Evolutionary conservation across 2,888 invertebrate species (phyloP).

Genomic region (Anthophora plumipes): DNA sequence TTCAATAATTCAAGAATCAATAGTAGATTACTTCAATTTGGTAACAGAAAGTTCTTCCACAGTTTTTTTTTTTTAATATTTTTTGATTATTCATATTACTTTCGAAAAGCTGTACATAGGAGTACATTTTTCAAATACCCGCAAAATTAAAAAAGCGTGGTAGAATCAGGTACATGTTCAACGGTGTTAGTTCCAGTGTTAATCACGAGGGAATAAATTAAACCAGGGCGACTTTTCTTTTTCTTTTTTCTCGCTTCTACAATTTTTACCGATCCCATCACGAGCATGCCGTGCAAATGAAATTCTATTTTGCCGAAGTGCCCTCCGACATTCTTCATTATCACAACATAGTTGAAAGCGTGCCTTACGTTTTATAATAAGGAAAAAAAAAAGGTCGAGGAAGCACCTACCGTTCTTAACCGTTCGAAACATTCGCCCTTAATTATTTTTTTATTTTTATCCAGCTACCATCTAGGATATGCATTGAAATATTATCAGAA

Average conservation of each 20-base stretch:
- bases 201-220: background rate
- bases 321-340: background rate
- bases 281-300: slow-evolving; percentile 4
- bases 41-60: too few species aligned
- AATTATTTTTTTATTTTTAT: too few species aligned
- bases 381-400: slow-evolving; percentile 11
- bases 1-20: too few species aligned
- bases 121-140: too few species aligned
- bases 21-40: too few species aligned
- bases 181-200: too few species aligned
- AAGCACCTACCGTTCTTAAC: slow-evolving; percentile 1
- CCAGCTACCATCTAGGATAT: background rate
- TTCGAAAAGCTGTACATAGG: too few species aligned
- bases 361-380: slow-evolving; percentile 14
- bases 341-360: slow-evolving; percentile 11
- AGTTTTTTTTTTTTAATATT: background rate
- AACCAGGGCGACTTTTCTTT: background rate
- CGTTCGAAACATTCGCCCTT: slow-evolving; percentile 9
- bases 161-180: too few species aligned
- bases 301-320: slow-evolving; percentile 12
- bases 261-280: slow-evolving; percentile 1
- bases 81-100: background rate
- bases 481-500: background rate
- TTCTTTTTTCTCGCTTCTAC: background rate
- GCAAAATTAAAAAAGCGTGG: too few species aligned